Conservation (phyloP, 2,888 invertebrate species). For the Dynastes hyllus region DNA sequence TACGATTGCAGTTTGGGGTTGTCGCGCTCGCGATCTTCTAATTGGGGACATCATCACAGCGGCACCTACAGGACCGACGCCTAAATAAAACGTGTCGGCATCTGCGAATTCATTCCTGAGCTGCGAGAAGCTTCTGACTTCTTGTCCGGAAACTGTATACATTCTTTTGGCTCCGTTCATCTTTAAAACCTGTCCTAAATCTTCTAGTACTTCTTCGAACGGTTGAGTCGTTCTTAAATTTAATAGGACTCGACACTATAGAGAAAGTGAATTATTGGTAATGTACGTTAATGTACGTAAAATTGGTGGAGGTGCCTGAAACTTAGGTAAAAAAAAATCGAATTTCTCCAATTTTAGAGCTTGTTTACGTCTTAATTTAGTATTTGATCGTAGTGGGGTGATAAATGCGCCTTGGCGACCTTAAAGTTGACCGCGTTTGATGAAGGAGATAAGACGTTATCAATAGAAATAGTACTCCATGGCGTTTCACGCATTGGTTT, state of each 20-base stretch:
- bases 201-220: conserved; percentile 94
- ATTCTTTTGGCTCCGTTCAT: conserved; percentile 93
- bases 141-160: conserved; percentile 93
- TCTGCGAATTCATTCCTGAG: conserved; percentile 93
- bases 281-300: too few species aligned
- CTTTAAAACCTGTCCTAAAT: conserved; percentile 93
- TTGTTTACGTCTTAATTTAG: too few species aligned
- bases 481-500: too few species aligned
- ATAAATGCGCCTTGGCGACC: too few species aligned
- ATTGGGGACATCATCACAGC: conserved; percentile 77
- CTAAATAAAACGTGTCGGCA: conserved; percentile 92
- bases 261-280: conserved; percentile 45
- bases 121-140: conserved; percentile 96
- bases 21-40: conserved; percentile 79
- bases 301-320: too few species aligned
- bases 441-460: too few species aligned
- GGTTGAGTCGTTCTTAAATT: conserved; percentile 94
- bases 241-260: conserved; percentile 90
- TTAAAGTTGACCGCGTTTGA: too few species aligned
- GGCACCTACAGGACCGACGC: conserved; percentile 73
- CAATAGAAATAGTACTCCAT: too few species aligned
- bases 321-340: too few species aligned
- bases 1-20: conserved; percentile 73
- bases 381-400: too few species aligned
- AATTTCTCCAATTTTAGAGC: too few species aligned